A percentile compares a stretch with the other conserved stretches of the same genome.
Conservation (phyloP, 1,140 invertebrate species). For the Caenorhabditis brenneri region DNA sequence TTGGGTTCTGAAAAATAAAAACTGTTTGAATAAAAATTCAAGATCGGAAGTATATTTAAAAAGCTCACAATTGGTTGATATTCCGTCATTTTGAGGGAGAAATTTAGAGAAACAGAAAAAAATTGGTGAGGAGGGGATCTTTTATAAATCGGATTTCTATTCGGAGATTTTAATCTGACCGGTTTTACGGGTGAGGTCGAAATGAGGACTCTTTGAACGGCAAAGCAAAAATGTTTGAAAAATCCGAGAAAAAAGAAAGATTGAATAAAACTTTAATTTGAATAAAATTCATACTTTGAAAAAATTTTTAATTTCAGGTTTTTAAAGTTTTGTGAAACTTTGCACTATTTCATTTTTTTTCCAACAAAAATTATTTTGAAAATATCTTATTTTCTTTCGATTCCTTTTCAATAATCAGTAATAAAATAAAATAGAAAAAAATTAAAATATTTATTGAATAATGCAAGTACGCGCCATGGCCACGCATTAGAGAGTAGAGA, state of each 20-base stretch:
- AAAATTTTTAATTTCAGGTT: too few relatives aligned
- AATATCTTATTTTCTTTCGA: too few relatives aligned
- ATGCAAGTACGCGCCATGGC: background rate
- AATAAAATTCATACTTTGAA: too few relatives aligned
- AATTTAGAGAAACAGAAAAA: too few relatives aligned
- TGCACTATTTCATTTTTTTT: too few relatives aligned
- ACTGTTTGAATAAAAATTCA: background rate
- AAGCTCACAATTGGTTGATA: background rate
- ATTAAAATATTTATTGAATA: background rate
- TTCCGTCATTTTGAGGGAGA: background rate
- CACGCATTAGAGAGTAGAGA: background rate
- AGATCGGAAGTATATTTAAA: background rate
- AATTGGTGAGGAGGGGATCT: too few relatives aligned
- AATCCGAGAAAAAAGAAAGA: too few relatives aligned
- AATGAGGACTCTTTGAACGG: background rate
- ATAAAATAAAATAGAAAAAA: background rate
- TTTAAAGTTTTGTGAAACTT: too few relatives aligned
- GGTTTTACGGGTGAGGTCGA: background rate
- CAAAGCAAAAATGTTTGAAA: background rate
- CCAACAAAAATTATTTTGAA: too few relatives aligned
- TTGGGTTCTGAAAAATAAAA: conserved; percentile 1
- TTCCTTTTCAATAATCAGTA: background rate
- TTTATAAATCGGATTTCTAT: background rate
- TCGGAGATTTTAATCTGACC: background rate
- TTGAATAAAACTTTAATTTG: too few relatives aligned